These are phyloP conservation scores for Ochotona curzoniae DNA, from an alignment of 2,113 vertebrate genomes.

Conservation along the genomic window DNA sequence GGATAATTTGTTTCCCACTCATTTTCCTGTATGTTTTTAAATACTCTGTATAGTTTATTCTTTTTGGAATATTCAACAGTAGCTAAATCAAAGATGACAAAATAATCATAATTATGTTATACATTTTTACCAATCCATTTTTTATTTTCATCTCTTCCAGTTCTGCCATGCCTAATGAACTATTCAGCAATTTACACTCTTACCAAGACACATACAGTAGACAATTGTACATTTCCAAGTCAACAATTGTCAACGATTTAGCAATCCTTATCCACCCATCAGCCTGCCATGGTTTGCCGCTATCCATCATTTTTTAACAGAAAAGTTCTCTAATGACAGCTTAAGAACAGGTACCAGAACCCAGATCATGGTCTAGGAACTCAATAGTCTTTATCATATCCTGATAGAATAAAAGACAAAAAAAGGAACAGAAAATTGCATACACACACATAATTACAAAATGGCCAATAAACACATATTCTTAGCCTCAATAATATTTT, in stretches of 20 bases:
- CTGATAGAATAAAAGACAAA: background rate
- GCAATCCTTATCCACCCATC: background rate
- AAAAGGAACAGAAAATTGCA: background rate
- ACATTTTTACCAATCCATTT: background rate
- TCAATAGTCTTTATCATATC: background rate
- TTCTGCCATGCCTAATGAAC: background rate
- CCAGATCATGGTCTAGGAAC: background rate
- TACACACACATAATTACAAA: background rate
- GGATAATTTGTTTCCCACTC: background rate
- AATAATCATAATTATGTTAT: background rate
- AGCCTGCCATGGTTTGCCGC: background rate
- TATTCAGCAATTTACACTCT: too few species aligned
- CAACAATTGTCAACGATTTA: background rate
- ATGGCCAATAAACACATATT: background rate
- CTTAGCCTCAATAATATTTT: background rate
- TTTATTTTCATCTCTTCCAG: background rate
- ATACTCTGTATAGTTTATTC: background rate
- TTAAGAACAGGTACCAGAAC: background rate
- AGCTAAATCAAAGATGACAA: background rate
- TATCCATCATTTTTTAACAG: background rate
- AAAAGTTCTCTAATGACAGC: background rate
- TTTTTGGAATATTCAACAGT: background rate
- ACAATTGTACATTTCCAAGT: background rate
- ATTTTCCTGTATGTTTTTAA: conserved; percentile 12
- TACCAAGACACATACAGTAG: too few species aligned